Base-by-base conservation (phyloP, 2,888 invertebrate genomes). In the Apotomis betuletana region DNA sequence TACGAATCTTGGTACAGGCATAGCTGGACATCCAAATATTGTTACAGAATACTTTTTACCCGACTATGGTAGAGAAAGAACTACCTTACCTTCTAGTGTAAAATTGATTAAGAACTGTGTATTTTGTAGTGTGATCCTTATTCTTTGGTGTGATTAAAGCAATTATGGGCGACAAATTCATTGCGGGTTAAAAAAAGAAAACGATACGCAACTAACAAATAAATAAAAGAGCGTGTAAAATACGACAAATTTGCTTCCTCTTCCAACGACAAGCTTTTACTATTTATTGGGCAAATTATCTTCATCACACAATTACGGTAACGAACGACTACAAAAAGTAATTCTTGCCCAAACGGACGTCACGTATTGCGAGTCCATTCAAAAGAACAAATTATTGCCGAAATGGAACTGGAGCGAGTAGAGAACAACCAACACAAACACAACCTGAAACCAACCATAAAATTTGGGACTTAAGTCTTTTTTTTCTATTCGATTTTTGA, bases 291-390 rank as follows among this genome's bases (percentile, higher is more conserved):
- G 36, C 68, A 68, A 69, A 69, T 69, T 61, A 55, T 69, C 36
- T 38, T 3, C 54, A 55, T 46, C 57, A 4, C 54, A 55, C 68
- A 54, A 69, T 69, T 69, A 36, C 54, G 5, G 54, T 60, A 68
- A 68, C 36, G 61, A 69, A 69, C 54, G 61, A 54, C 46, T 38
- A 46, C 68, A 61, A 61, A 68, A 69, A 61, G 61, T 69, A 69
- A 68, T 68, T 52, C 67, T 59, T 67, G 52, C 51, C 68, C 61
- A 54, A 69, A 69, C 61, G 61, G 54, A 55, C 61, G 12, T 69
- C 68, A 69, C 68, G 68, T 69, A 61, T 15, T 46, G 68, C 44
- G 10, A 61, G 61, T 12, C 60, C 68, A 38, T 68, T 68, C 54
- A 54, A 61, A 69, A 69, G 44, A 41, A 69, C 55, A 36, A 69